Evolutionary conservation across 2,797 vertebrate species (phyloP).

Genomic region (Bovichtus diacanthus): DNA sequence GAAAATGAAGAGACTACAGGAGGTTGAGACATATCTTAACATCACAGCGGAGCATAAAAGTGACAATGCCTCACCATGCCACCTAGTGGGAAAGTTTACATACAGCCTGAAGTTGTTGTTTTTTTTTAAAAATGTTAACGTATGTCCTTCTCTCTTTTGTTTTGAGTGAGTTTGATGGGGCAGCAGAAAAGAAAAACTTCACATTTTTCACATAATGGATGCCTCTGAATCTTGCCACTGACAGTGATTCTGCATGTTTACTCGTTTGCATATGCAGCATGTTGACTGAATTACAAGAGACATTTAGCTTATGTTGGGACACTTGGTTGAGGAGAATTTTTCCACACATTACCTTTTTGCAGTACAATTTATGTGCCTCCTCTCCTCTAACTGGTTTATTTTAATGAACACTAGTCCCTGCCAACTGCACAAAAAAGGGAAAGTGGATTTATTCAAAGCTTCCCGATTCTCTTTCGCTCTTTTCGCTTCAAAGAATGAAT

Average conservation of each 20-base stretch:
- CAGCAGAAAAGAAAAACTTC: not conserved
- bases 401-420: conserved; percentile 7
- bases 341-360: not conserved
- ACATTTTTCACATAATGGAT: no score
- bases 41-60: not conserved
- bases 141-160: no score
- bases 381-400: conserved; percentile 1
- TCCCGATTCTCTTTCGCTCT: not conserved
- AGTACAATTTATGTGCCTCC: no score
- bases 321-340: not conserved
- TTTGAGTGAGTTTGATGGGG: not conserved
- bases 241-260: not conserved
- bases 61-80: not conserved
- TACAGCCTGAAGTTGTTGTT: not conserved
- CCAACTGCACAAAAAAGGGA: not conserved
- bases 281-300: not conserved
- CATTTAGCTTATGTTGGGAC: not conserved
- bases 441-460: conserved; percentile 32
- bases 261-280: not conserved
- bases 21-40: not conserved
- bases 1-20: not conserved
- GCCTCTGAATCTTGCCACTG: no score
- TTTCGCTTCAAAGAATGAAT: conserved; percentile 38
- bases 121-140: no score
- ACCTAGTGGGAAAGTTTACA: conserved; percentile 5